Percentiles rank a stretch among this genome's conserved stretches.
Conservation (phyloP, 2,888 invertebrate species). For the Eupeodes luniger region DNA sequence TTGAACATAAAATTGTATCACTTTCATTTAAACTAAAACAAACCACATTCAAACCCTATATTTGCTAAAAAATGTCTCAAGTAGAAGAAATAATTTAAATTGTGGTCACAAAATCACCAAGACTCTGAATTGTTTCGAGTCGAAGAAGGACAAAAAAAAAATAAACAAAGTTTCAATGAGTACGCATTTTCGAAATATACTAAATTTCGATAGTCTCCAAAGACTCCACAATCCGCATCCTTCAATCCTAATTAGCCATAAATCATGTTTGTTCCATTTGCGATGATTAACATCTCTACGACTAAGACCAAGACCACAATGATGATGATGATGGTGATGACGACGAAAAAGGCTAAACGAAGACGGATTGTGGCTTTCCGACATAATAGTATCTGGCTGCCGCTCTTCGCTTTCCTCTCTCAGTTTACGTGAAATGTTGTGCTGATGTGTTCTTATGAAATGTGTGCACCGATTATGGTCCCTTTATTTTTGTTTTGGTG, state of each 20-base stretch:
- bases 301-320: not conserved
- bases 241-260: constrained; percentile 65
- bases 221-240: not conserved
- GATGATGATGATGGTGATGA: not conserved
- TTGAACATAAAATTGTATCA: too few species aligned
- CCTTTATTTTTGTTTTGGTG: constrained; percentile 31
- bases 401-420: constrained; percentile 16
- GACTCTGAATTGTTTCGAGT: not conserved
- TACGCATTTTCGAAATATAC: not conserved
- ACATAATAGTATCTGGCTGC: constrained; percentile 4
- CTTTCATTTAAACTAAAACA: too few species aligned
- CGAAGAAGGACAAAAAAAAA: too few species aligned
- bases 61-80: too few species aligned
- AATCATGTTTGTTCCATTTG: constrained; percentile 74
- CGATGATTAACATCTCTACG: constrained; percentile 66
- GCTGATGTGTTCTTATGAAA: constrained; percentile 15
- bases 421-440: constrained; percentile 35
- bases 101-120: not conserved
- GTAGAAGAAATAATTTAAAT: not conserved
- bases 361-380: constrained; percentile 11
- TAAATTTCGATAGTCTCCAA: not conserved
- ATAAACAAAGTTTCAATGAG: constrained; percentile 12
- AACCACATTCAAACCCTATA: too few species aligned
- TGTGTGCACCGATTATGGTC: constrained; percentile 60
- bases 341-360: not conserved